Evolutionary conservation across 2,113 vertebrate genomes (phyloP).

Genomic region (Clarias magur): DNA sequence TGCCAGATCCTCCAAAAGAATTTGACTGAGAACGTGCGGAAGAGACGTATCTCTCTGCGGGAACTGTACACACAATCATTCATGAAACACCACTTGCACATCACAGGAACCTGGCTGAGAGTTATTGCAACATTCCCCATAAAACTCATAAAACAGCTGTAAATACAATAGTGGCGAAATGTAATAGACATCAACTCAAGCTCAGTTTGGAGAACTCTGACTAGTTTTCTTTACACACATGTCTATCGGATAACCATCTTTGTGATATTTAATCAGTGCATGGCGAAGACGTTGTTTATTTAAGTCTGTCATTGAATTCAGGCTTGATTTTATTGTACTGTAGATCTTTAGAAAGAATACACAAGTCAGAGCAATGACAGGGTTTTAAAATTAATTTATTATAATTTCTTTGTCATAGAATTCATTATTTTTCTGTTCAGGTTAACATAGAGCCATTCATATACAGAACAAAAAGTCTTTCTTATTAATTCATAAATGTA

Average conservation of each 20-base stretch:
- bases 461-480: conserved; percentile 69
- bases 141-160: not conserved
- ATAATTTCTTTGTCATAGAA: conserved; percentile 76
- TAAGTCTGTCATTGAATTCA: not conserved
- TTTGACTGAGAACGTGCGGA: too few relatives aligned
- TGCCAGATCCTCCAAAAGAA: too few relatives aligned
- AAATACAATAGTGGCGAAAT: not conserved
- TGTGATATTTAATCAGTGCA: not conserved
- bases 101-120: too few relatives aligned
- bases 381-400: conserved; percentile 80
- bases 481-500: conserved; percentile 69
- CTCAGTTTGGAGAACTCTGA: not conserved
- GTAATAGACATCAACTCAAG: too few relatives aligned
- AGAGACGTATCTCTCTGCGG: too few relatives aligned
- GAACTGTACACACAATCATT: too few relatives aligned
- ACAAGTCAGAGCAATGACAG: conserved; percentile 11
- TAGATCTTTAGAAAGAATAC: not conserved
- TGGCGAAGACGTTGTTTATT: not conserved
- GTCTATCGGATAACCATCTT: not conserved
- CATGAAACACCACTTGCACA: too few relatives aligned
- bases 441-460: conserved; percentile 78
- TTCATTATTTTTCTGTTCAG: conserved; percentile 68
- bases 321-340: not conserved
- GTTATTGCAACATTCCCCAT: too few relatives aligned
- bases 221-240: not conserved